Base-by-base conservation (phyloP, 2,113 vertebrate genomes). In the Megalops atlanticus region DNA sequence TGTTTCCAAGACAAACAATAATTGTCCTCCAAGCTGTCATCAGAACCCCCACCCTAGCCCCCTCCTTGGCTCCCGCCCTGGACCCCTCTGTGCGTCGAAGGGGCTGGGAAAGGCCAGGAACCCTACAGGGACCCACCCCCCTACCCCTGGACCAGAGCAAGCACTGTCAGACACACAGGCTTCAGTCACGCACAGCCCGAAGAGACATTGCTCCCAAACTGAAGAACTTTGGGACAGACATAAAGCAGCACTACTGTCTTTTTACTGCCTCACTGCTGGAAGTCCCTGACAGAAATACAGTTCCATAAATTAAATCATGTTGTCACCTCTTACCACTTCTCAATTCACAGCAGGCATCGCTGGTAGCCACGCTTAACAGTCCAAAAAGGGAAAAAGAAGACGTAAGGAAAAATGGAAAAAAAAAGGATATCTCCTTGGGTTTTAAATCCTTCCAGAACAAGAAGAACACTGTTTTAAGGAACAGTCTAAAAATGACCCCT, bases 71-170 rank as follows among this genome's bases (percentile, higher is more conserved):
- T 15, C 78, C 74, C 79, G 36, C 74, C 36, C n/a, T 39, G 70
- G 45, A 31, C 36, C 3, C 49, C 24, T 82, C 35, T 83, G 68
- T 82, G 85, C 35, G 24, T 68, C 43, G 77, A 12, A 81, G 76
- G 58, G 79, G 86, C 64, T 87, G 84, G 58, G 72, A 90, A 86
- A 90, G 83, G 78, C 79, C 84, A 87, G 41, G 35, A 47, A n/a
- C 36, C 18, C 18, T n/a, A 82, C 49, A 73, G 74, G 36, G 76
- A 24, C 49, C 38, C 47, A 41, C 64, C 75, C 47, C 31, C 41
- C 36, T 21, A 0, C 3, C 38, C 36, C 39, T 41, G 4, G 21
- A 72, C 27, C 76, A 73, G 24, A 27, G 68, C 8, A 71, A 1
- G 35, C 15, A 80, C 73, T 16, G 39, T 83, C 35, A 4, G 33